phyloP scores from a whole-genome alignment of 2,888 invertebrate genomes.

The Marronus borbonicus region DNA sequence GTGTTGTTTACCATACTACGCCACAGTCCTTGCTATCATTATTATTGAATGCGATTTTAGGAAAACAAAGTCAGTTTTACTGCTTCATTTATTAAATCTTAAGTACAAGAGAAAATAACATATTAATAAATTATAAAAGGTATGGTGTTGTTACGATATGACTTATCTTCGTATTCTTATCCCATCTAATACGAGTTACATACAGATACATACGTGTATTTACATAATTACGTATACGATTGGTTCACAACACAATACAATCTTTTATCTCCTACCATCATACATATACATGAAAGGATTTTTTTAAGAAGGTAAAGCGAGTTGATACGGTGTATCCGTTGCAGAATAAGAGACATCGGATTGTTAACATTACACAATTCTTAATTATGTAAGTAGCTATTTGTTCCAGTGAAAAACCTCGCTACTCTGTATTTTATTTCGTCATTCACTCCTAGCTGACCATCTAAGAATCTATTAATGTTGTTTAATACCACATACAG shows the following conservation, averaged over 20 bases:
- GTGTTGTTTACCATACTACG: no score
- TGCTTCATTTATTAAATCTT: no score
- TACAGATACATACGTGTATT: neutral
- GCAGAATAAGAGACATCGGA: neutral
- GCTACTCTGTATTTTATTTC: slow-evolving; percentile 78
- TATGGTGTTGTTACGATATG: neutral
- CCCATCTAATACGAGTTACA: neutral
- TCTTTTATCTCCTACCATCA: neutral
- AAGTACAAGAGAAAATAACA: no score
- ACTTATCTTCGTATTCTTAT: neutral
- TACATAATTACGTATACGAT: neutral
- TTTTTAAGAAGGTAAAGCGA: neutral
- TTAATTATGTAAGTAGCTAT: slow-evolving; percentile 75
- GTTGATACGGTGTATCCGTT: no score
- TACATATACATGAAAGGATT: neutral
- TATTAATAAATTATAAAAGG: no score
- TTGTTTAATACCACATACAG: slow-evolving; percentile 69
- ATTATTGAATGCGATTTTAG: no score
- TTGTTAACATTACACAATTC: neutral
- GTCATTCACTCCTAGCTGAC: slow-evolving; percentile 35
- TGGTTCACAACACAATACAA: neutral
- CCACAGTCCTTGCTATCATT: no score
- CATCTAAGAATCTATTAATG: slow-evolving; percentile 73
- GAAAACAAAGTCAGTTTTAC: no score
- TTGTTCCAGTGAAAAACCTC: slow-evolving; percentile 73